These are phyloP conservation scores for Dolichotis patagonum DNA, from an alignment of 2,113 vertebrate species.

Conservation along the genomic window DNA sequence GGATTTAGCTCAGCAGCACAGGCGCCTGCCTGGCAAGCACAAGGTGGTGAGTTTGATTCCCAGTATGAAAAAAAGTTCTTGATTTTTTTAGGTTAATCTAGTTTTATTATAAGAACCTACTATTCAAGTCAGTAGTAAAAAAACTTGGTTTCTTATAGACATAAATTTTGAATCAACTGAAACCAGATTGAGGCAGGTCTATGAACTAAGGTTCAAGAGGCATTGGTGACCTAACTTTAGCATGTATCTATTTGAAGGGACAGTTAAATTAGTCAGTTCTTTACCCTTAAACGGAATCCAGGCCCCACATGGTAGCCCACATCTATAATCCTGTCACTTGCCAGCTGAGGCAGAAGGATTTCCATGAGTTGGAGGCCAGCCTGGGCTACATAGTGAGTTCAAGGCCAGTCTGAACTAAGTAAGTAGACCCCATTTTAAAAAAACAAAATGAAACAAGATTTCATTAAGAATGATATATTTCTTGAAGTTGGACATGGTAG, in stretches of 20 bases:
- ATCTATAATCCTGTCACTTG: not conserved
- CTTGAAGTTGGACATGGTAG: not conserved
- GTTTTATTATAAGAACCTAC: slow-evolving; percentile 48
- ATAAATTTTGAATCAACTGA: slow-evolving; percentile 16
- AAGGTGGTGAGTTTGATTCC: too few relatives aligned
- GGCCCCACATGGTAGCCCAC: not conserved
- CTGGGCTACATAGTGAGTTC: not conserved
- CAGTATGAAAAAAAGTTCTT: too few relatives aligned
- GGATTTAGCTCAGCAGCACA: too few relatives aligned
- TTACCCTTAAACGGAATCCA: slow-evolving; percentile 30
- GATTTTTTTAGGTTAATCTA: slow-evolving; percentile 23
- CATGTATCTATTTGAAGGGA: slow-evolving; percentile 16
- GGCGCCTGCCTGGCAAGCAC: too few relatives aligned
- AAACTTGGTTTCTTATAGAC: slow-evolving; percentile 29
- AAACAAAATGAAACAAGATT: not conserved
- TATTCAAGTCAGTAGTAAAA: slow-evolving; percentile 32
- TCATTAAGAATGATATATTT: not conserved
- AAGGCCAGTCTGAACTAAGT: not conserved
- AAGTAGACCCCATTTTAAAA: not conserved
- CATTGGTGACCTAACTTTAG: slow-evolving; percentile 35
- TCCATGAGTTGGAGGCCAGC: not conserved
- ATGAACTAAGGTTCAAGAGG: slow-evolving; percentile 34
- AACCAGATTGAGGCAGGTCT: slow-evolving; percentile 13
- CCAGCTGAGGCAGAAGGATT: not conserved
- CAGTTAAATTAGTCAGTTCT: slow-evolving; percentile 18